Conservation (phyloP, 2,888 invertebrate genomes). For the Yponomeuta sedellus region DNA sequence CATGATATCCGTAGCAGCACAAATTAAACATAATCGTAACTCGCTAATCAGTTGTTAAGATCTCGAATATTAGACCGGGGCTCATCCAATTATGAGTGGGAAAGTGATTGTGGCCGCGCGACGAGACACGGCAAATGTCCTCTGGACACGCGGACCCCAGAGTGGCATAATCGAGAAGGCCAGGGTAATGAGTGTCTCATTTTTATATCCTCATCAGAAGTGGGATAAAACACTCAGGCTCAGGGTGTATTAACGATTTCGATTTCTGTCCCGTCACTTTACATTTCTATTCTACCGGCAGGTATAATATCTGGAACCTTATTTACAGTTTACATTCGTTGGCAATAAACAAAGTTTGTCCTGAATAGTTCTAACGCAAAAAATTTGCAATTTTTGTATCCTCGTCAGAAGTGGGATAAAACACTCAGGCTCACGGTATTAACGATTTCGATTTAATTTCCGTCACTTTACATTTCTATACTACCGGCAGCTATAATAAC, state of each 20-base stretch:
- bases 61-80: constrained; percentile 13
- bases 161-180: neutral
- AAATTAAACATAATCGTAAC: constrained; percentile 10
- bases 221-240: too few relatives aligned
- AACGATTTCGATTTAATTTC: too few relatives aligned
- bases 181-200: neutral
- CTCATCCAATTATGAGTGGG: constrained; percentile 17
- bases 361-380: too few relatives aligned
- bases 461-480: too few relatives aligned
- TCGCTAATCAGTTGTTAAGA: constrained; percentile 11
- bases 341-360: too few relatives aligned
- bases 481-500: too few relatives aligned
- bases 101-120: constrained; percentile 16
- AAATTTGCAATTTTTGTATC: neutral
- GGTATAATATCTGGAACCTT: too few relatives aligned
- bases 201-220: neutral
- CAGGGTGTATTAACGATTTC: too few relatives aligned
- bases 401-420: neutral
- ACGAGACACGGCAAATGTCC: constrained; percentile 13
- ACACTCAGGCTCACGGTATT: too few relatives aligned
- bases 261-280: too few relatives aligned
- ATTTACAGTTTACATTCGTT: too few relatives aligned
- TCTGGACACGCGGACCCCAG: constrained; percentile 10
- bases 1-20: constrained; percentile 13
- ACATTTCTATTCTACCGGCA: too few relatives aligned